Conservation (phyloP, 1,140 invertebrate species). For the Vanessa tameamea region DNA sequence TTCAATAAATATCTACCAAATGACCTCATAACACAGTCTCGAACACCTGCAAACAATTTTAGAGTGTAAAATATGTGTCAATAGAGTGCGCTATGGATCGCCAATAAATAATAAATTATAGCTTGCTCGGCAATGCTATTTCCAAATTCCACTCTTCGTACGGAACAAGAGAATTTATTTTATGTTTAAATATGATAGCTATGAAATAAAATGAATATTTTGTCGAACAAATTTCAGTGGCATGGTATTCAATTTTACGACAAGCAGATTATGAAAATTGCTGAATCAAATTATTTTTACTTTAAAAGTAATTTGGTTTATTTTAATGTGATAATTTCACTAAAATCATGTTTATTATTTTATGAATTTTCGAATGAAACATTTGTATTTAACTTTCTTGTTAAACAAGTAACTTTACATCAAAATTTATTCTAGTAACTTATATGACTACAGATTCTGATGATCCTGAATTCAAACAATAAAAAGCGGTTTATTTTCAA, state of each 20-base stretch:
- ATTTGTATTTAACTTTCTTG: background rate
- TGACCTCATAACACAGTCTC: background rate
- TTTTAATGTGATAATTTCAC: background rate
- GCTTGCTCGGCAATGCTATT: background rate
- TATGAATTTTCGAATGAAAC: background rate
- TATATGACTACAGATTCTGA: too few relatives aligned
- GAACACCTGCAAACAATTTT: constrained; percentile 7
- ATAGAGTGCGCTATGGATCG: constrained; percentile 1
- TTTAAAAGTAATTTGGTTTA: background rate
- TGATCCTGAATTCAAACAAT: too few relatives aligned
- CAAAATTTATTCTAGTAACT: too few relatives aligned
- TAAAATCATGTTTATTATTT: background rate
- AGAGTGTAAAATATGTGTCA: constrained; percentile 3
- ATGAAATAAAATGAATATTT: background rate
- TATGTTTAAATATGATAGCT: background rate
- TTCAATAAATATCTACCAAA: background rate
- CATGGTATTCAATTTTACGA: constrained; percentile 1
- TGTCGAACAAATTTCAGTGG: background rate
- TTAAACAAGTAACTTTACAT: too few relatives aligned
- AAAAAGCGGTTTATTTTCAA: too few relatives aligned
- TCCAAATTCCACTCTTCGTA: background rate
- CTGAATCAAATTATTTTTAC: background rate
- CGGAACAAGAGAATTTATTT: constrained; percentile 3
- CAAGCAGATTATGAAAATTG: background rate
- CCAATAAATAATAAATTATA: constrained; percentile 9